These are phyloP conservation scores for Nyctibius grandis DNA, from an alignment of 2,797 vertebrate species.

Conservation along the genomic window DNA sequence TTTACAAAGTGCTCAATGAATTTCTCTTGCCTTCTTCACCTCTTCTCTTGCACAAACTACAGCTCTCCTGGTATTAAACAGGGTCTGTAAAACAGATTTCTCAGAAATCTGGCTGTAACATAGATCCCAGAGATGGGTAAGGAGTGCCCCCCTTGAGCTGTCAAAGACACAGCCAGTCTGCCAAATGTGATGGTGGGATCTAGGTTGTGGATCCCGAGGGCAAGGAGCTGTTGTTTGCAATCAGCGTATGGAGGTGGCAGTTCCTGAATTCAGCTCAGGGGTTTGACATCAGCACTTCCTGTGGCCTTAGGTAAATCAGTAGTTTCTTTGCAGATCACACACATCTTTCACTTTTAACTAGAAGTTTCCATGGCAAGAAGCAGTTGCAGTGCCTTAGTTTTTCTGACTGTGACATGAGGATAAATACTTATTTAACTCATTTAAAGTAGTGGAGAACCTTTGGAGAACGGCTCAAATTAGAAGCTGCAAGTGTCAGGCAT, in stretches of 20 bases:
- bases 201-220: background rate
- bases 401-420: background rate
- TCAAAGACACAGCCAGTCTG: background rate
- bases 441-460: background rate
- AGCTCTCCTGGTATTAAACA: background rate
- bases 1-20: background rate
- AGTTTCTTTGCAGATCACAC: conserved; percentile 4
- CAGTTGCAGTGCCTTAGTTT: background rate
- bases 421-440: background rate
- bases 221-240: background rate
- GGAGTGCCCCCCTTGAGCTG: background rate
- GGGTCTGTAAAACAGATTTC: background rate
- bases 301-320: background rate
- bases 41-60: background rate
- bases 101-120: background rate
- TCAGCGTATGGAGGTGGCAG: background rate
- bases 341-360: background rate
- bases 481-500: background rate
- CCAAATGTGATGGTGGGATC: background rate
- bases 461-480: background rate
- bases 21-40: background rate
- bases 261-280: background rate
- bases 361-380: conserved; percentile 38
- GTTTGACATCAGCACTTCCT: conserved; percentile 24
- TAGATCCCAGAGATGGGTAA: background rate